Evolutionary conservation across 2,888 invertebrate species (phyloP).

Genomic region (Willowsia nigromaculata): DNA sequence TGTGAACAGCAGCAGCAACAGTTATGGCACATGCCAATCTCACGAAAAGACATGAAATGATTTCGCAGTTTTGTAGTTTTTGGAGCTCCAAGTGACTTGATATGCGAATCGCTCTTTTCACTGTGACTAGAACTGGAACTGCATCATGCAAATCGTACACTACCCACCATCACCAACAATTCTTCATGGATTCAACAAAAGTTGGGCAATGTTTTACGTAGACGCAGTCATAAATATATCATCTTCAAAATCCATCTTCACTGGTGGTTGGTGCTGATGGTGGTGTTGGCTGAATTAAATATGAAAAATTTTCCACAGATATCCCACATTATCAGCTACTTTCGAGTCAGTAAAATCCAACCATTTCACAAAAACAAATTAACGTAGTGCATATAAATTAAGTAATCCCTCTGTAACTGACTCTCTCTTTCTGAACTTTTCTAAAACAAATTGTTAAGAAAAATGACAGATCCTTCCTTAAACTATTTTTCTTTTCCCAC

Average conservation of each 20-base stretch:
- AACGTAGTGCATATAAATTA: constrained; percentile 47
- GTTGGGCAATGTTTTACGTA: neutral
- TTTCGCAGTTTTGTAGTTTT: neutral
- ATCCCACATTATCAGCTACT: constrained; percentile 16
- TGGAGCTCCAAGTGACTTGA: neutral
- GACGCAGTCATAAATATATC: neutral
- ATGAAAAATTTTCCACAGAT: constrained; percentile 49
- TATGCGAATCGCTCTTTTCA: constrained; percentile 11
- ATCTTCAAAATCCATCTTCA: constrained; percentile 17
- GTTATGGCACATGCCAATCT: neutral
- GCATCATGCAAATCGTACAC: neutral
- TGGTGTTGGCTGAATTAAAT: neutral
- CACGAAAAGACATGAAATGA: neutral
- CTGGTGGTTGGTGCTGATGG: neutral
- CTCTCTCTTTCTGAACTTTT: constrained; percentile 20
- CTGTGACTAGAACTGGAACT: neutral
- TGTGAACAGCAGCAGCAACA: neutral
- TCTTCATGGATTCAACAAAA: constrained; percentile 7
- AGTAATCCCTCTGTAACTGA: neutral
- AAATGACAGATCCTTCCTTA: constrained; percentile 11
- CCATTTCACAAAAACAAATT: constrained; percentile 26
- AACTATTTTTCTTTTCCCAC: neutral
- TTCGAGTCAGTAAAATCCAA: constrained; percentile 34
- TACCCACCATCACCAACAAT: neutral
- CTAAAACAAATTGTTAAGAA: constrained; percentile 1